A percentile compares a stretch with the other conserved stretches of the same genome.
phyloP scores from a whole-genome alignment of 2,113 vertebrate species.

The Oceanodroma tethys region DNA sequence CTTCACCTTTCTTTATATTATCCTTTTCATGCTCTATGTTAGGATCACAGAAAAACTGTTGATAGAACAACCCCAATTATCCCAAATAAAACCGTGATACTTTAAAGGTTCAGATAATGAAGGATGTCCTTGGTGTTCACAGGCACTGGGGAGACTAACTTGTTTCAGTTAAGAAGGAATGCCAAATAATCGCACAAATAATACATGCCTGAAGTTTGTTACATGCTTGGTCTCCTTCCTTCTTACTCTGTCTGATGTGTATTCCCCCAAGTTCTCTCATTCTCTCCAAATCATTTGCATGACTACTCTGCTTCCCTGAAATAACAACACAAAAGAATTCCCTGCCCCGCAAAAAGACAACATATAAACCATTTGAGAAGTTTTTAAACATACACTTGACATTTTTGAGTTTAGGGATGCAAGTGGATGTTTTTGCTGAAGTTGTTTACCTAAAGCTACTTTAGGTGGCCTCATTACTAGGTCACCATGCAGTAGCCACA shows the following conservation, averaged over 20 bases:
- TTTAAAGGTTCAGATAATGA: constrained; percentile 1
- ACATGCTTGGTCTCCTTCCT: background rate
- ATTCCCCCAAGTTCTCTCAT: constrained; percentile 7
- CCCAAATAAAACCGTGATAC: background rate
- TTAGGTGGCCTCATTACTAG: background rate
- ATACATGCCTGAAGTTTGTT: background rate
- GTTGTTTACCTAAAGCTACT: background rate
- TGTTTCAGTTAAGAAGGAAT: constrained; percentile 12
- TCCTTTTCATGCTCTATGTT: background rate
- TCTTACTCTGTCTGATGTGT: background rate
- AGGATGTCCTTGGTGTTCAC: background rate
- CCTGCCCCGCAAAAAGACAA: accelerated
- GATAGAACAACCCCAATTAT: constrained; percentile 28
- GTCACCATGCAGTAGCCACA: background rate
- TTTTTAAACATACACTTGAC: background rate
- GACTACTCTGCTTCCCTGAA: background rate
- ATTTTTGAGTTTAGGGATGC: background rate
- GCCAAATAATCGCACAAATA: constrained; percentile 20
- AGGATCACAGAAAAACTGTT: constrained; percentile 21
- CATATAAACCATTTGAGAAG: background rate
- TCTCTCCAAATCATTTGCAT: background rate
- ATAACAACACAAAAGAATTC: background rate
- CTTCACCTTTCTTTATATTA: constrained; percentile 11
- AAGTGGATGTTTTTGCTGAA: background rate
- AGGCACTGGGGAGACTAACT: background rate